Conservation (phyloP, 2,113 vertebrate genomes). For the Hippoglossus stenolepis region DNA sequence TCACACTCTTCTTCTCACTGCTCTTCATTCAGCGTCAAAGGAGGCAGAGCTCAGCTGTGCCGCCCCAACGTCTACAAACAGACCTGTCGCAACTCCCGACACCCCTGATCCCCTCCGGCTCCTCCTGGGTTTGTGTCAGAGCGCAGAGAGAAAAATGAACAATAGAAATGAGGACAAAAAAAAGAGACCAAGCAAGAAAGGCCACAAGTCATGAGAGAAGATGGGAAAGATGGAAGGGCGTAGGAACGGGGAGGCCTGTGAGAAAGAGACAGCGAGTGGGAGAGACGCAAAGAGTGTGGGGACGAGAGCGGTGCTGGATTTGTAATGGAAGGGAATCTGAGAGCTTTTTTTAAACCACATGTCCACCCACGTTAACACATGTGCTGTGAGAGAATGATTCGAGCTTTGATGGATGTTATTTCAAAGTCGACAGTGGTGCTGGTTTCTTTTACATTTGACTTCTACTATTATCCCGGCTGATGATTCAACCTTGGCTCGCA, state of each 20-base stretch:
- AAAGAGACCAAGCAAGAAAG: not conserved
- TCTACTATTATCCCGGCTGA: conserved; percentile 22
- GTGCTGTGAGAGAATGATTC: conserved; percentile 40
- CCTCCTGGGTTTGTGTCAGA: not conserved
- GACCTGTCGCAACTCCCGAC: not conserved
- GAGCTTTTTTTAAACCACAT: conserved; percentile 28
- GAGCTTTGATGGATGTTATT: conserved; percentile 40
- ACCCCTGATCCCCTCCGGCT: conserved; percentile 7
- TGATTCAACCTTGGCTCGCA: conserved; percentile 9
- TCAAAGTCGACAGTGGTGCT: conserved; percentile 29
- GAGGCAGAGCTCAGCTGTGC: not conserved
- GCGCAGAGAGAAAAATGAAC: not conserved
- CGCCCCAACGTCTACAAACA: not conserved
- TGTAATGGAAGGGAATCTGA: conserved; percentile 43
- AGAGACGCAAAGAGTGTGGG: conserved; percentile 48
- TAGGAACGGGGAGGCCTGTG: conserved; percentile 44
- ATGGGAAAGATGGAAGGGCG: conserved; percentile 38
- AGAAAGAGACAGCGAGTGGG: conserved; percentile 62
- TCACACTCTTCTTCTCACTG: not conserved
- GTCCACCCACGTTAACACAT: conserved; percentile 63
- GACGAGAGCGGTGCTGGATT: conserved; percentile 50
- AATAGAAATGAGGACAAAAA: not conserved
- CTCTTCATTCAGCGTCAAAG: not conserved
- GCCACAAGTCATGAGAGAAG: conserved; percentile 5
- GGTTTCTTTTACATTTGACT: conserved; percentile 16